A percentile compares a stretch with the other conserved stretches of the same genome.
Evolutionary conservation across 2,113 vertebrate species (phyloP).

Genomic region (Lagopus muta): DNA sequence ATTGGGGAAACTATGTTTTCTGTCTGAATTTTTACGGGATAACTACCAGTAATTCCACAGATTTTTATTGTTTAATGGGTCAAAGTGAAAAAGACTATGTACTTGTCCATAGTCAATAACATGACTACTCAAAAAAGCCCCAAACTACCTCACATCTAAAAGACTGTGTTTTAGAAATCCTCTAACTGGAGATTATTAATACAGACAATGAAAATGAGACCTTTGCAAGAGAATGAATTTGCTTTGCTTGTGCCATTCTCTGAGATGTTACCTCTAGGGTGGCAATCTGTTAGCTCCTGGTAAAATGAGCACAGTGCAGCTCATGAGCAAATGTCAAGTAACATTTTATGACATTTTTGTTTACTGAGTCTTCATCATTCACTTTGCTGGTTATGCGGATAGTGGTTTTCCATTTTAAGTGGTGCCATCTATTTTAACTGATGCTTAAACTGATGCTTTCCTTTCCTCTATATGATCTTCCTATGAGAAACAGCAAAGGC

Average conservation of each 20-base stretch:
- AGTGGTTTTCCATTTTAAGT: background rate
- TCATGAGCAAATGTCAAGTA: background rate
- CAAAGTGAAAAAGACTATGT: background rate
- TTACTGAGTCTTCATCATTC: background rate
- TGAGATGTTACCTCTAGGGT: background rate
- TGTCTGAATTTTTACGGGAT: background rate
- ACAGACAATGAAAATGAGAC: background rate
- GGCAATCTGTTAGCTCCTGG: background rate
- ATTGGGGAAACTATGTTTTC: background rate
- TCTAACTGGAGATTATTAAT: background rate
- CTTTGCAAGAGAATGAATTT: background rate
- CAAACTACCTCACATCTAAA: background rate
- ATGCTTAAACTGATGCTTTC: background rate
- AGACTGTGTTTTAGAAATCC: background rate
- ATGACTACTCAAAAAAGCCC: background rate
- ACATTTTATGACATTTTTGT: background rate
- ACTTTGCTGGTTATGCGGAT: background rate
- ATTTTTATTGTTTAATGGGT: background rate
- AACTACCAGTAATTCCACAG: background rate
- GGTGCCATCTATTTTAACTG: background rate
- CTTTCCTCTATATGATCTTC: background rate
- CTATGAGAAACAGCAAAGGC: background rate
- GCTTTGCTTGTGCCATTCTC: background rate
- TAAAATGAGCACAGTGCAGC: background rate
- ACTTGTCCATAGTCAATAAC: background rate